Percentiles rank a stretch among this genome's conserved stretches.
Evolutionary conservation across 2,113 vertebrate genomes (phyloP).

Genomic region (Drymodes brunneopygia): DNA sequence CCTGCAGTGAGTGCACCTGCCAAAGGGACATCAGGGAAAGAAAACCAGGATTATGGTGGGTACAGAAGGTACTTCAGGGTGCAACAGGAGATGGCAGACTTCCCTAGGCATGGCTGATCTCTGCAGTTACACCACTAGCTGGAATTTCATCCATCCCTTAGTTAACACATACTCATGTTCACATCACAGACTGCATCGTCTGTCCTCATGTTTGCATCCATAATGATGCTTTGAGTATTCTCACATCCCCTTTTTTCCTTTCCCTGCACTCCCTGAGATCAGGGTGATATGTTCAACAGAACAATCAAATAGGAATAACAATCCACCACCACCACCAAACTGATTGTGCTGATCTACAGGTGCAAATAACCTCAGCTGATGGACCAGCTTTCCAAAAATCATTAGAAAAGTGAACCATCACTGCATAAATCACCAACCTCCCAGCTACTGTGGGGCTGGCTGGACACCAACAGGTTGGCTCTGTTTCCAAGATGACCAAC

Average conservation of each 20-base stretch:
- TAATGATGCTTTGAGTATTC: neutral
- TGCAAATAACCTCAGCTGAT: neutral
- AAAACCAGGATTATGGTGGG: accelerated
- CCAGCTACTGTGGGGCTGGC: neutral
- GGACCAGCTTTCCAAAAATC: neutral
- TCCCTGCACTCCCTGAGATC: neutral
- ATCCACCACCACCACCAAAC: neutral
- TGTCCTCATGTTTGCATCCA: neutral
- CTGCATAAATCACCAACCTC: neutral
- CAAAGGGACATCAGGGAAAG: neutral
- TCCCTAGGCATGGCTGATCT: neutral
- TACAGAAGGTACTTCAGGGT: neutral
- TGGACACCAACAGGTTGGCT: neutral
- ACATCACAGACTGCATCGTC: neutral
- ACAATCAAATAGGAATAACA: neutral
- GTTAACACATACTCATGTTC: neutral
- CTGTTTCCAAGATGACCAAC: neutral
- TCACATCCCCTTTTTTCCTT: neutral
- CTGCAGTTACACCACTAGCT: neutral
- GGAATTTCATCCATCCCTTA: neutral
- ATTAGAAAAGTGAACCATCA: neutral
- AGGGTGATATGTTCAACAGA: neutral
- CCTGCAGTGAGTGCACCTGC: neutral
- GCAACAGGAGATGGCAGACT: neutral
- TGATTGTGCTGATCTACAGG: neutral